phyloP scores from a whole-genome alignment of 2,113 vertebrate genomes.

The Danio rerio region DNA sequence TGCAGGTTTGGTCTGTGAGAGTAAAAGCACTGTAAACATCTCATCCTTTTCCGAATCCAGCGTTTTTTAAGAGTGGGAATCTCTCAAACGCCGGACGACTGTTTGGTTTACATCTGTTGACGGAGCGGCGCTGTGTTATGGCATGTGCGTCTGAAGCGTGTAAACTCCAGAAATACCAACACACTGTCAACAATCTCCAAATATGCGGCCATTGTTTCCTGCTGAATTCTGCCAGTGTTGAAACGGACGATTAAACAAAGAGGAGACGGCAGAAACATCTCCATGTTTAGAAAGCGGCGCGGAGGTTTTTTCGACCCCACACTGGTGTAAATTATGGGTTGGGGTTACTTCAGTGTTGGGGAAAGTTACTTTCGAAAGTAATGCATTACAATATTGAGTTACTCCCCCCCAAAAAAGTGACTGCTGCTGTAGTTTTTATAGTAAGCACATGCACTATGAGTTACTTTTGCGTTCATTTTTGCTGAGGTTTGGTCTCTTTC shows the following conservation, averaged over 20 bases:
- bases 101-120: constrained; percentile 76
- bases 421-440: too few species aligned
- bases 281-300: constrained; percentile 58
- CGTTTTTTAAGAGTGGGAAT: constrained; percentile 69
- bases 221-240: constrained; percentile 59
- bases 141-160: constrained; percentile 71
- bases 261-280: constrained; percentile 49
- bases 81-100: constrained; percentile 68
- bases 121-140: constrained; percentile 77
- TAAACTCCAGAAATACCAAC: constrained; percentile 70
- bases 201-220: constrained; percentile 63
- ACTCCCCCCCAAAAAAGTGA: too few species aligned
- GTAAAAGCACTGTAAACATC: constrained; percentile 63
- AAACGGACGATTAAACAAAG: constrained; percentile 58
- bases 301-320: constrained; percentile 7
- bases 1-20: constrained; percentile 74
- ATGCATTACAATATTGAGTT: too few species aligned
- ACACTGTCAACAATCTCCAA: constrained; percentile 65
- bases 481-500: too few species aligned
- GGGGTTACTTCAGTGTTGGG: too few species aligned
- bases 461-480: too few species aligned
- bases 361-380: too few species aligned
- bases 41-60: constrained; percentile 65
- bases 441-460: too few species aligned
- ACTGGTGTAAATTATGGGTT: too few species aligned